These are phyloP conservation scores for Lepisosteus oculatus DNA, from an alignment of 2,113 vertebrate genomes.

Conservation along the genomic window DNA sequence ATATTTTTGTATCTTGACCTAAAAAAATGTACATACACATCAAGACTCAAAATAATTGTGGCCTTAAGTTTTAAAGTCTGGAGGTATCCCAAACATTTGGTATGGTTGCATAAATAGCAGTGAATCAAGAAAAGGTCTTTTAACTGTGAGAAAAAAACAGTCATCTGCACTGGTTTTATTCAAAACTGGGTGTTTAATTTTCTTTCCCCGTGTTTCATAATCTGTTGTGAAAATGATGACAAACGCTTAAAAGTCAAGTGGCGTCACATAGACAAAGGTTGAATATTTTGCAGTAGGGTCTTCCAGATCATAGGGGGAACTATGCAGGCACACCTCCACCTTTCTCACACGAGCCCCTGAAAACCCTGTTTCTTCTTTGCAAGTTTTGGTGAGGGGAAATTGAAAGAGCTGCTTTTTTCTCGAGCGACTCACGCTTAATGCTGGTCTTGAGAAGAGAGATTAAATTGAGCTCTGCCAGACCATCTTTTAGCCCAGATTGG, in stretches of 20 bases:
- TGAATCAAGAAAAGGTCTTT: background rate
- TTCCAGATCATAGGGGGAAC: too few relatives aligned
- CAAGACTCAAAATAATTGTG: constrained; percentile 47
- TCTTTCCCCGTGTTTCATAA: constrained; percentile 23
- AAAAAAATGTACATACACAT: constrained; percentile 21
- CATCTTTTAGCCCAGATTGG: too few relatives aligned
- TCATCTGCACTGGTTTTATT: constrained; percentile 11
- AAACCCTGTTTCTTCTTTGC: too few relatives aligned
- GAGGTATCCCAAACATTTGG: background rate
- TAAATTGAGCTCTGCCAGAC: too few relatives aligned
- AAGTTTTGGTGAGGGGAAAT: too few relatives aligned
- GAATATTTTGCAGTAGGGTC: too few relatives aligned
- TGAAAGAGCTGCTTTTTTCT: too few relatives aligned
- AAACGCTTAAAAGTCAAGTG: constrained; percentile 23
- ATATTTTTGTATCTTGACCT: constrained; percentile 40
- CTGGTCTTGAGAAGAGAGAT: too few relatives aligned
- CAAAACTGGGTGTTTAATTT: constrained; percentile 27
- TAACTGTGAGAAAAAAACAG: constrained; percentile 7
- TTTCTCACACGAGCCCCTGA: too few relatives aligned
- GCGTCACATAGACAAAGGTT: background rate
- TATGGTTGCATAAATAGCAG: background rate
- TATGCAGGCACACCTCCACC: too few relatives aligned
- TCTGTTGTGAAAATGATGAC: constrained; percentile 14
- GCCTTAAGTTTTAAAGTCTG: constrained; percentile 52
- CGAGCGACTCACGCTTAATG: too few relatives aligned